Base-by-base conservation (phyloP, 2,113 vertebrate genomes). In the Lanius ludovicianus region DNA sequence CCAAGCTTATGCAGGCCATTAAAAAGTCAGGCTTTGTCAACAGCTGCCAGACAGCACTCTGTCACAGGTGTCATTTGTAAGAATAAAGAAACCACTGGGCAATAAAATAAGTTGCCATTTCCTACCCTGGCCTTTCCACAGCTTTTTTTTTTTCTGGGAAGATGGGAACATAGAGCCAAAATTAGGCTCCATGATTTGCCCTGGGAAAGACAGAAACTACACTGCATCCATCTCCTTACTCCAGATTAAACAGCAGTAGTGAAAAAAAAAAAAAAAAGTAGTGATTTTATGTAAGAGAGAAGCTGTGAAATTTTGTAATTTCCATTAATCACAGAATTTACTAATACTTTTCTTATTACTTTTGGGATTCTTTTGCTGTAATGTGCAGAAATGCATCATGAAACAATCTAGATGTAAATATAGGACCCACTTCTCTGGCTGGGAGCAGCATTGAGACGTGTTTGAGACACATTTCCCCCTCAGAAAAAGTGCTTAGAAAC, bases 1-100 rank as follows among this genome's bases (percentile, higher is more conserved):
- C 15, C 4, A 59, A 85, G 74, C 46, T 83, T 63, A 37, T 46
- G 42, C 42, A 57, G 75, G 31, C 81, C 46, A n/a, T 87, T 76
- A 80, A 87, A 81, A 94, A 65, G 46, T 65, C 74, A 55, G 14
- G 1, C 89, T 90, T 93, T 85, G 62, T 73, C 70, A 93, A 33
- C 53, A 65, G 31, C 81, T 91, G 37, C 41, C 53, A 84, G 53
- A 82, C 80, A 53, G 62, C 23, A 71, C 15, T 87, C 39, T 71
- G 56, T 37, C 44, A 75, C 68, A 62, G 81, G 67, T 24, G 46
- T 9, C 28, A 2, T 1, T 13, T 41, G 44, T 10, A 49, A 37
- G 68, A 59, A 78, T 41, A 47, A 77, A 70, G 67, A 59, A 85
- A 85, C 47, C 50, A 9, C 59, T 5, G 42, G 55, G 87, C 55